A percentile compares a stretch with the other conserved stretches of the same genome.
Conservation (phyloP, 2,797 vertebrate species). For the Sylvilagus floridanus region DNA sequence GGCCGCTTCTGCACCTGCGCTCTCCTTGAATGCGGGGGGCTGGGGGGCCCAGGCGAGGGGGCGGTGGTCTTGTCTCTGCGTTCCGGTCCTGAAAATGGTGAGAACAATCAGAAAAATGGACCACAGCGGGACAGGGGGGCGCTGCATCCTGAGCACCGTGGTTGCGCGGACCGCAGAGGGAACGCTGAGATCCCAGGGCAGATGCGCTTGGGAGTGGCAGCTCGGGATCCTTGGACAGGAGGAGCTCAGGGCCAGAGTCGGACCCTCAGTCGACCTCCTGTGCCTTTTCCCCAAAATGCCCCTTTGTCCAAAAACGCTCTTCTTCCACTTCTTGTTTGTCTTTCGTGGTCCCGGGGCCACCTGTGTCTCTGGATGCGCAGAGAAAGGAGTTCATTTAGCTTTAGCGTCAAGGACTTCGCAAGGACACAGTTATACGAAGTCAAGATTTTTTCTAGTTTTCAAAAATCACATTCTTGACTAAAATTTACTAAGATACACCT, state of each 20-base stretch:
- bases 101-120: neutral
- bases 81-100: neutral
- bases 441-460: neutral
- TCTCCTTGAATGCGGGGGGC: neutral
- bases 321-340: neutral
- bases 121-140: neutral
- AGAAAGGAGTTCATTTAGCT: neutral
- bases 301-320: neutral
- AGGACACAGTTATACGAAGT: neutral
- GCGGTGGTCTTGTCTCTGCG: neutral
- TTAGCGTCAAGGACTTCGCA: neutral
- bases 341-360: neutral
- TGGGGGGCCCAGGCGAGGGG: too few species aligned
- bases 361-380: neutral
- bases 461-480: neutral
- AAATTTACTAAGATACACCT: neutral
- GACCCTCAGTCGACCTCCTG: neutral
- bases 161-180: neutral
- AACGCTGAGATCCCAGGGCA: neutral
- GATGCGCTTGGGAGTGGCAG: too few species aligned
- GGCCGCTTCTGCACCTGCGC: neutral
- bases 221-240: neutral
- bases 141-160: neutral
- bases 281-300: neutral
- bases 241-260: neutral